Base-by-base conservation (phyloP, 92 coral and sea anemone genomes). In the Nematostella vectensis region DNA sequence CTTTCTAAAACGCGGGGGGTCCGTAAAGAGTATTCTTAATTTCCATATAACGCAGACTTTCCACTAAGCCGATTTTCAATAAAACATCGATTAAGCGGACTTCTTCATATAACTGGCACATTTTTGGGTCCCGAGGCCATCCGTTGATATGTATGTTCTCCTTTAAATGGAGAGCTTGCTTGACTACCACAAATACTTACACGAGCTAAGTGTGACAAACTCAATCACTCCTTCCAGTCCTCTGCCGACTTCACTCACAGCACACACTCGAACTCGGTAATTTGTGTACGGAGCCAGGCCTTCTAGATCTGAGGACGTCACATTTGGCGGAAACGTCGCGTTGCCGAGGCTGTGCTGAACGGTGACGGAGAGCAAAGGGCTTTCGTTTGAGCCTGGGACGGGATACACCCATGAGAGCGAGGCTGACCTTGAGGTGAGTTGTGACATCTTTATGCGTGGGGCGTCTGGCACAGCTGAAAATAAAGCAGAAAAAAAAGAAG, bases 341-440 rank as follows among this genome's bases (percentile, higher is more conserved):
- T 4, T 45, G 21, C 51, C 21, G 18, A 9, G 9, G 23, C 51
- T 45, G 51, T 45, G 18, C 51, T 45, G 12, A 4, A 45, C 4
- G 18, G 4, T 10, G 4, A 45, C 4, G 17, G 9, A 17, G 17
- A 45, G 18, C 51, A 45, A 22, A 17, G 51, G 23, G 12, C 51
- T 19, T 17, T 45, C 51, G 23, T 6, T 19, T 4, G 51, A 22
- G 21, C 21, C 11, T 45, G 51, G 51, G 11, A 45, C 23, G 18
- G 51, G 51, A 19, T 45, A 9, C 18, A 19, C 4, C 51, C 51
- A 45, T 45, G 51, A 45, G 23, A 45, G 51, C 18, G 11, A 17
- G 21, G 21, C 51, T 45, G 51, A 45, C 51, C 51, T n/a, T n/a
- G n/a, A n/a, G n/a, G n/a, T n/a, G 51, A 45, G 51, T 22, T 19